Base-by-base conservation (phyloP, 1,140 invertebrate species). In the Glossosoma conforme region DNA sequence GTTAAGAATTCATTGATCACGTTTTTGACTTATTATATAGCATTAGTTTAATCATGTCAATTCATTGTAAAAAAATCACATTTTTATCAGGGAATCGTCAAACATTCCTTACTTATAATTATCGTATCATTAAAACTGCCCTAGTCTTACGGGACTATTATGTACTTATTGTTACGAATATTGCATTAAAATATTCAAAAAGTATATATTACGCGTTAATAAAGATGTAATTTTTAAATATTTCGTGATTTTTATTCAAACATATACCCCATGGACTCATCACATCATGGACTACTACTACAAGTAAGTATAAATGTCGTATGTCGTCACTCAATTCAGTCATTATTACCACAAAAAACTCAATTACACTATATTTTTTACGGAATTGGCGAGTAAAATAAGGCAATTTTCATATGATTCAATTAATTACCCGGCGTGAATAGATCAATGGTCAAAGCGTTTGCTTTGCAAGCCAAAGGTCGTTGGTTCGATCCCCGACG, bases 101-200 rank as follows among this genome's bases (percentile, higher is more conserved):
- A n/a, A n/a, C n/a, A n/a, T n/a, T n/a, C n/a, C n/a, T n/a, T n/a
- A n/a, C n/a, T n/a, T n/a, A 33, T 33, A 4, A 33, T 33, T 33
- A 15, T 5, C 3, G n/a, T 33, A 11, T 33, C 15, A 13, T 33
- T 15, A 33, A 33, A 15, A 33, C 17, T 38, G 13, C 17, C n/a
- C 41, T 43, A 43, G 41, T 43, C 41, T 9, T 15, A 43, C n/a
- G 41, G 19, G 41, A 43, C 41, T 15, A 15, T 44, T 45, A 21
- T 52, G 50, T 52, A 52, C 50, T 52, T 52, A 52, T 52, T 38
- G 37, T 45, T 52, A 52, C 45, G 43, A 37, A 45, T 52, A 44
- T 51, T 33, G 30, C 44, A 40, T 32, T 40, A 10, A 15, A n/a
- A 52, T 30, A 40, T 52, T 40, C 19, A 17, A 10, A 35, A 45